Conservation (phyloP, 2,113 vertebrate species). For the Copsychus sechellarum region DNA sequence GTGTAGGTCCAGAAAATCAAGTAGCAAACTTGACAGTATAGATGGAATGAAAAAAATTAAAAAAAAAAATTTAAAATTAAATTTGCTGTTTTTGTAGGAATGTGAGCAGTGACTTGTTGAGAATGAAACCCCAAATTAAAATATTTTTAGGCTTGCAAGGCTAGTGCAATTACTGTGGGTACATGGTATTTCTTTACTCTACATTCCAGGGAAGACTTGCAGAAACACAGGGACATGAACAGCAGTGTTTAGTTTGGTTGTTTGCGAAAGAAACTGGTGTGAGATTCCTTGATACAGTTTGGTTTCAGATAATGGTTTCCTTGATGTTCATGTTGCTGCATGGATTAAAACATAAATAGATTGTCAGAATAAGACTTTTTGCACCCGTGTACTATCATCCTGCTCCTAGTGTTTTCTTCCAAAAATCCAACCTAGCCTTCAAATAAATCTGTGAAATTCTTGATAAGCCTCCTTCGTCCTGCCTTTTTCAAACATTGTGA, state of each 20-base stretch:
- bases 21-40: neutral
- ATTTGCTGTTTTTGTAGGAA: neutral
- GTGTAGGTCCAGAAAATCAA: neutral
- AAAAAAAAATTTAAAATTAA: neutral
- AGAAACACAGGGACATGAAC: neutral
- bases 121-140: neutral
- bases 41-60: neutral
- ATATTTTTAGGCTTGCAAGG: neutral
- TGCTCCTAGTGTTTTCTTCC: neutral
- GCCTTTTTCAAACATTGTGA: neutral
- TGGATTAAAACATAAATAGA: neutral
- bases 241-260: neutral
- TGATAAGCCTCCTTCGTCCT: neutral
- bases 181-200: neutral
- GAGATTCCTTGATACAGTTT: neutral
- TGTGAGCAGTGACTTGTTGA: neutral
- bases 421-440: neutral
- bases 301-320: neutral
- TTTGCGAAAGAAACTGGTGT: neutral
- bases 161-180: neutral
- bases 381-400: accelerated
- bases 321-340: neutral
- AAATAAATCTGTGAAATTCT: neutral
- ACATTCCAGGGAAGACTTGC: neutral
- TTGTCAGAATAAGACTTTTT: neutral